Base-by-base conservation (phyloP, 2,888 invertebrate species). In the Aspidiotus rigidus region DNA sequence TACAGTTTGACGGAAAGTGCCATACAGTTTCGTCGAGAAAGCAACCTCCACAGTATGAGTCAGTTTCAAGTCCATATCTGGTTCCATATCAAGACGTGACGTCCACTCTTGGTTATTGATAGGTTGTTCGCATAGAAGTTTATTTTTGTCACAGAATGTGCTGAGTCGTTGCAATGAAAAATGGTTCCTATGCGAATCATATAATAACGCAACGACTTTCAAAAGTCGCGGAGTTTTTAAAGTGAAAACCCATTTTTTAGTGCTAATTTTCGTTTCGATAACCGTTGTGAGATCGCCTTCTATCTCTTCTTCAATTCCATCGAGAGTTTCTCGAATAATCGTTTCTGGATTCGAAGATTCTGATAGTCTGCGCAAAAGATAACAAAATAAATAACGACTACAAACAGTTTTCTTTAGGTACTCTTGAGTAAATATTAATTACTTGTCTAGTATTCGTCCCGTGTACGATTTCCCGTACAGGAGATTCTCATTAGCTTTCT, bases 1-100 rank as follows among this genome's bases (percentile, higher is more conserved):
- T 2, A 90, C 81, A 1, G 87, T 84, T 77, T 91, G 90, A 3
- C 87, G 82, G 77, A 89, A 90, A 5, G 89, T 89, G 39, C 86
- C 90, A 76, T 86, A 90, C 70, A 89, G 86, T 72, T 86, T 85
- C 0, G 87, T 86, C 67, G 81, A 80, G 76, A 87, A 88, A 62
- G 80, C 80, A 55, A 88, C 79, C 64, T 80, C 80, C 2, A 84
- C 79, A 72, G 79, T 78, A 74, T 83, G 82, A 62, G 77, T 78
- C 13, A 78, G 72, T 59, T 64, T 71, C 44, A 62, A 66, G 64
- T 70, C 53, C 67, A 66, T 56, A 28, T 70, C 64, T 5, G 64
- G 67, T 41, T 69, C 72, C 10, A 70, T 39, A n/a, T 72, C 69
- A 62, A 75, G 72, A 28, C 77, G 74, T 16, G 79, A 75, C 8